Conservation (phyloP, 1,140 invertebrate genomes). For the Philotrypesis tridentata region DNA sequence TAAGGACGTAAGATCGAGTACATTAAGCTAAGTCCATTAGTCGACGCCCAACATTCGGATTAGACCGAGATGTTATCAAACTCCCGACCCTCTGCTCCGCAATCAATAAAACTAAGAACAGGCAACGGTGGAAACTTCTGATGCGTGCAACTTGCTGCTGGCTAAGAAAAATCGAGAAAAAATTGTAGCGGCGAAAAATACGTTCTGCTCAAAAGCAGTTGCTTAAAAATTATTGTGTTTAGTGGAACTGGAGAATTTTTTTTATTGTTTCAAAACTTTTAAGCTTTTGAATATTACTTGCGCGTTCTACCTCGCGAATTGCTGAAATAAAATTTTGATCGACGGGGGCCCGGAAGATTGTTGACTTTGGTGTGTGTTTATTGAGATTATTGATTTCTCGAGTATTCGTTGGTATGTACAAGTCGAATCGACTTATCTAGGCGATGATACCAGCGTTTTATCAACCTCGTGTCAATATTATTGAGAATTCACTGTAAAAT, state of each 20-base stretch:
- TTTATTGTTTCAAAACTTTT: neutral
- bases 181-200: too few relatives aligned
- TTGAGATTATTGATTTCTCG: too few relatives aligned
- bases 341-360: too few relatives aligned
- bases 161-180: neutral
- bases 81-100: constrained; percentile 40
- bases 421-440: too few relatives aligned
- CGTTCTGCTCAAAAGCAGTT: too few relatives aligned
- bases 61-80: constrained; percentile 39
- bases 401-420: too few relatives aligned
- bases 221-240: neutral
- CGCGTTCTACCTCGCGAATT: too few relatives aligned
- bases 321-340: too few relatives aligned
- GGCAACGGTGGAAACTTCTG: constrained; percentile 3
- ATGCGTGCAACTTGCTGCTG: neutral
- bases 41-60: neutral
- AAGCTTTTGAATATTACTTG: too few relatives aligned
- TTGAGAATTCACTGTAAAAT: too few relatives aligned
- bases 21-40: neutral
- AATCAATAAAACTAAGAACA: constrained; percentile 59
- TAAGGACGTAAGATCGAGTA: neutral
- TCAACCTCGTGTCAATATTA: neutral
- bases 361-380: too few relatives aligned
- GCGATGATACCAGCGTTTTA: neutral
- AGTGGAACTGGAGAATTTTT: neutral